Percentiles rank a stretch among this genome's conserved stretches.
These are phyloP conservation scores for Pterobdella sp. DNA, from an alignment of 2,888 invertebrate species.

Conservation along the genomic window DNA sequence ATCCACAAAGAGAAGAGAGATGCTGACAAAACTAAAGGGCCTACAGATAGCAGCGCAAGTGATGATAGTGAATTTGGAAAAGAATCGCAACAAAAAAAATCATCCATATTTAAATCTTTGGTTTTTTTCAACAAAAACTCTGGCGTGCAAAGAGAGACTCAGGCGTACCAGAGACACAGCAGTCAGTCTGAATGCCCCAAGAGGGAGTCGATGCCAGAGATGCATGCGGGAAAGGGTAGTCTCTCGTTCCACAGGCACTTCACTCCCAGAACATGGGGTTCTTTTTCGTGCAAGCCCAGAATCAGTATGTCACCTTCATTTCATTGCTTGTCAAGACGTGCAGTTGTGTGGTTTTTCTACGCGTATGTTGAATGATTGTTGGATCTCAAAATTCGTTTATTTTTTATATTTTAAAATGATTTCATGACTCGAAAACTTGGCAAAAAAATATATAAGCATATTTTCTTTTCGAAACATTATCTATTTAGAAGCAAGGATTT, in stretches of 20 bases:
- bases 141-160: not conserved
- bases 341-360: no score
- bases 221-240: not conserved
- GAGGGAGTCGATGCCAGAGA: slow-evolving; percentile 26
- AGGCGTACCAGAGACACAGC: not conserved
- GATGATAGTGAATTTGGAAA: slow-evolving; percentile 17
- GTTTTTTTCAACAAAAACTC: not conserved
- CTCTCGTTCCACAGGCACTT: slow-evolving; percentile 15
- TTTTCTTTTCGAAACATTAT: not conserved
- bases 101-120: not conserved
- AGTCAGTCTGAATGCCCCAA: not conserved
- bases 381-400: no score
- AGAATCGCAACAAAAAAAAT: not conserved
- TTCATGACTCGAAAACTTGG: no score
- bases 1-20: no score
- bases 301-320: not conserved
- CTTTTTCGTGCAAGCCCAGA: slow-evolving; percentile 16
- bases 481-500: not conserved
- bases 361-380: no score
- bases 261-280: not conserved
- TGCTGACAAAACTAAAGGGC: no score
- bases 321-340: not conserved
- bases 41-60: slow-evolving; percentile 22
- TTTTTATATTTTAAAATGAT: no score
- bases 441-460: not conserved